These are phyloP conservation scores for Melieria omissa DNA, from an alignment of 2,888 invertebrate genomes.

Conservation along the genomic window DNA sequence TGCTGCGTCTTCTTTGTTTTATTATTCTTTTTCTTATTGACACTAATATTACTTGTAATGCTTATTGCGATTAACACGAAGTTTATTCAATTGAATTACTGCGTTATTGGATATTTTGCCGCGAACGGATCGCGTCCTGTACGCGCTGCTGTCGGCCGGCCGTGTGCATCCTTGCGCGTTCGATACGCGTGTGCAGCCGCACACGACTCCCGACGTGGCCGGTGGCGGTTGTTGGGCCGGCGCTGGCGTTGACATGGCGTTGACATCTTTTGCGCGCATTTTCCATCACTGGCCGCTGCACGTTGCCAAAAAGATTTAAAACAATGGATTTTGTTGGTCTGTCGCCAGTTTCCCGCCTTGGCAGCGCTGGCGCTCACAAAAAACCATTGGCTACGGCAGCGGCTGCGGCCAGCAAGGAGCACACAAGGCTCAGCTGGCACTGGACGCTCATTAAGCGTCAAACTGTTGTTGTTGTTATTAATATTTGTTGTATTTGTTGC, in stretches of 20 bases:
- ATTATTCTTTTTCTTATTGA: no score
- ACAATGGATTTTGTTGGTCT: conserved; percentile 34
- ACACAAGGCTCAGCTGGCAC: conserved; percentile 6
- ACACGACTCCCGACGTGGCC: no score
- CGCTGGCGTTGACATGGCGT: conserved; percentile 36
- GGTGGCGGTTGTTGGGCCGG: conserved; percentile 36
- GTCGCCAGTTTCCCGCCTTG: conserved; percentile 25
- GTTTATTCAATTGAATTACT: no score
- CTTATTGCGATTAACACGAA: no score
- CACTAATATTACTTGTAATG: no score
- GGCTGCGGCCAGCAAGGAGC: no score
- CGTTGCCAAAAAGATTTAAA: conserved; percentile 37
- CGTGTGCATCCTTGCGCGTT: conserved; percentile 23
- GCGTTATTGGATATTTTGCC: no score
- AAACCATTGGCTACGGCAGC: background rate
- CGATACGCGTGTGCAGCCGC: conserved; percentile 9
- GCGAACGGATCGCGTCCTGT: no score
- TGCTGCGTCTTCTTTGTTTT: no score
- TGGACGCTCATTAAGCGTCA: background rate
- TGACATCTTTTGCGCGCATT: conserved; percentile 18
- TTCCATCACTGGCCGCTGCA: conserved; percentile 18
- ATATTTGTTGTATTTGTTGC: background rate
- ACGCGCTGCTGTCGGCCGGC: background rate
- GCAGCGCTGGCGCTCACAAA: background rate
- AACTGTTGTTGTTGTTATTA: background rate